Percentiles rank a stretch among this genome's conserved stretches.
Evolutionary conservation across 2,888 invertebrate genomes (phyloP).

Genomic region (Scelioninae gen. 1): DNA sequence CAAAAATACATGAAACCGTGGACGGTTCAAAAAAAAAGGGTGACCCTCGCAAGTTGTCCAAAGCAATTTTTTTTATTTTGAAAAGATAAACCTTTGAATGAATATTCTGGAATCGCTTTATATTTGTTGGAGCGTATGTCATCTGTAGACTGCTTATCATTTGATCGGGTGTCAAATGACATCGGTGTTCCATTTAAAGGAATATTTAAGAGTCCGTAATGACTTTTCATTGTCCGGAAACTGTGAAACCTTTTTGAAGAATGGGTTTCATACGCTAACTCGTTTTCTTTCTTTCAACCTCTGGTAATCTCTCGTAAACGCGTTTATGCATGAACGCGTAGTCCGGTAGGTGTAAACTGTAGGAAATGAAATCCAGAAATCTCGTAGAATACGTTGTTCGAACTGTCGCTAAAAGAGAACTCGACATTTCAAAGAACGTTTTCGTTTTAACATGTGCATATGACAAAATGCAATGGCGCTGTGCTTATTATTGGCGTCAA

Average conservation of each 20-base stretch:
- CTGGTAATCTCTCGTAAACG: conserved; percentile 64
- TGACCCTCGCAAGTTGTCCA: conserved; percentile 30
- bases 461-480: conserved; percentile 36
- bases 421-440: conserved; percentile 46
- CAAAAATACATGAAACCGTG: conserved; percentile 27
- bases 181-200: conserved; percentile 43
- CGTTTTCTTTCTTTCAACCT: conserved; percentile 8
- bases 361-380: conserved; percentile 60
- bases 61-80: conserved; percentile 52
- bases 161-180: conserved; percentile 55
- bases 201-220: conserved; percentile 45
- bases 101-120: conserved; percentile 42
- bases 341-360: conserved; percentile 41
- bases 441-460: conserved; percentile 55
- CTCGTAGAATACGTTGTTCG: conserved; percentile 48
- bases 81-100: conserved; percentile 56
- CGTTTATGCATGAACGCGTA: conserved; percentile 60
- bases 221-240: conserved; percentile 59
- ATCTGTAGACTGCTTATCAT: conserved; percentile 51
- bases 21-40: conserved; percentile 28
- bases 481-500: conserved; percentile 37
- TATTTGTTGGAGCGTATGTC: conserved; percentile 52
- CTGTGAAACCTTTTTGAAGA: conserved; percentile 32
- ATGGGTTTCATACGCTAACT: conserved; percentile 9
- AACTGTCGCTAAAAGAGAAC: conserved; percentile 50